Evolutionary conservation across 1,140 invertebrate species (phyloP).

Genomic region (Camponotus floridanus): DNA sequence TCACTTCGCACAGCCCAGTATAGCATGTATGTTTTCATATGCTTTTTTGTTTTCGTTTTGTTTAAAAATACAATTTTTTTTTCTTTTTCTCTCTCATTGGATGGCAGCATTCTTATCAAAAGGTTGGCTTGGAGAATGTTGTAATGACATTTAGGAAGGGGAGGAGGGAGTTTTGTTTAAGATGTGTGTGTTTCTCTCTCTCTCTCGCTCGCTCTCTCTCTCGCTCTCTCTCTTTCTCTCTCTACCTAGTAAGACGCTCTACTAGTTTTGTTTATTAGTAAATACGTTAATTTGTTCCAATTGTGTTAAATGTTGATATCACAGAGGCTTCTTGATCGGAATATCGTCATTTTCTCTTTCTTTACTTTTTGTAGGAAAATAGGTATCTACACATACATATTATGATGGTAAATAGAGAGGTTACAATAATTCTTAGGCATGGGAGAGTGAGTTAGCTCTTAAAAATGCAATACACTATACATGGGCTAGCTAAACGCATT

Average conservation of each 20-base stretch:
- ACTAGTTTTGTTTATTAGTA: constrained; percentile 76
- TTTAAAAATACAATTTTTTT: constrained; percentile 85
- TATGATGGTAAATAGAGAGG: constrained; percentile 80
- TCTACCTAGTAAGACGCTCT: constrained; percentile 75
- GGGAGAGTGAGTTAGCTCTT: constrained; percentile 77
- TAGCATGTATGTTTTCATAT: constrained; percentile 85
- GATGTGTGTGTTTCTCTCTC: constrained; percentile 62
- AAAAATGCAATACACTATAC: constrained; percentile 86
- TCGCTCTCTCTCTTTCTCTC: constrained; percentile 10
- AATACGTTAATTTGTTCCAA: constrained; percentile 83
- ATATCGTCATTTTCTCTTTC: constrained; percentile 76
- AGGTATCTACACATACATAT: constrained; percentile 85
- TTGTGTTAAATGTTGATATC: constrained; percentile 83
- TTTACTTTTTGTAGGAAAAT: constrained; percentile 84
- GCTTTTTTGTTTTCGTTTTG: constrained; percentile 82
- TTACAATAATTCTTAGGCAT: constrained; percentile 76
- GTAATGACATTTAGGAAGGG: constrained; percentile 85
- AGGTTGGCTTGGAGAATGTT: constrained; percentile 85
- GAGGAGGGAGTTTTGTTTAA: constrained; percentile 30
- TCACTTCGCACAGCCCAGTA: constrained; percentile 86
- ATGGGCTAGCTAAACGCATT: constrained; percentile 85
- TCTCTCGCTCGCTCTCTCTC: too few relatives aligned
- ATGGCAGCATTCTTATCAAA: constrained; percentile 86
- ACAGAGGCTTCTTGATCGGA: constrained; percentile 84
- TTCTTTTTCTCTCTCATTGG: constrained; percentile 77